Conservation (phyloP, 2,888 invertebrate genomes). For the Barypeithes pellucidus region DNA sequence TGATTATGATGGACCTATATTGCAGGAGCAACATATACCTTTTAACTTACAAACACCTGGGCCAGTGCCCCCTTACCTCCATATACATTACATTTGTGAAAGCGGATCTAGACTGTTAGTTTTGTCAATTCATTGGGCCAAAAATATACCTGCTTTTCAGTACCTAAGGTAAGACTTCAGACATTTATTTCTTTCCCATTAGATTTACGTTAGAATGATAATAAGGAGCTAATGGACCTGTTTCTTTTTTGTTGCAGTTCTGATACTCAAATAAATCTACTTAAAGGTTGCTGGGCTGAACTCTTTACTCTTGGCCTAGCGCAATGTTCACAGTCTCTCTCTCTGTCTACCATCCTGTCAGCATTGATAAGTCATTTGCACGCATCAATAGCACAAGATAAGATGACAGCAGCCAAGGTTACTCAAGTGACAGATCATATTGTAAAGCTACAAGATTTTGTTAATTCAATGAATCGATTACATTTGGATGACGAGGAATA, state of each 20-base stretch:
- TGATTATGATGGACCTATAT: conserved; percentile 76
- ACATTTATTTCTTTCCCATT: no score
- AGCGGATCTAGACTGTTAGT: conserved; percentile 94
- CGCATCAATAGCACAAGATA: conserved; percentile 81
- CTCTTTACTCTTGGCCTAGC: conserved; percentile 92
- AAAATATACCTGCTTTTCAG: conserved; percentile 87
- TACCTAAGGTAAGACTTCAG: conserved; percentile 77
- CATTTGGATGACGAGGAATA: conserved; percentile 89
- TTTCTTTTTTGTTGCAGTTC: conserved; percentile 73
- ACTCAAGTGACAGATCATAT: conserved; percentile 84
- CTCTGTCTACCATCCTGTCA: conserved; percentile 86
- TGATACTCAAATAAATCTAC: conserved; percentile 86
- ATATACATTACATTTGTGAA: conserved; percentile 96
- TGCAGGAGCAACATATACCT: conserved; percentile 79
- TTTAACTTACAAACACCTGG: conserved; percentile 86
- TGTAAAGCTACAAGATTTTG: conserved; percentile 87
- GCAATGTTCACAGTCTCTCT: conserved; percentile 86
- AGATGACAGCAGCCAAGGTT: conserved; percentile 84
- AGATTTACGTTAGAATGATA: no score
- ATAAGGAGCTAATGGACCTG: no score
- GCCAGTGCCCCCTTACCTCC: conserved; percentile 90
- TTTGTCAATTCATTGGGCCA: conserved; percentile 91
- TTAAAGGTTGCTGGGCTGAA: conserved; percentile 94
- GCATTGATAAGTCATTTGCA: conserved; percentile 88
- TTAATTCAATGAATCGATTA: conserved; percentile 81